phyloP scores from a whole-genome alignment of 2,797 vertebrate genomes.

The Hydrocynus forskahlii region DNA sequence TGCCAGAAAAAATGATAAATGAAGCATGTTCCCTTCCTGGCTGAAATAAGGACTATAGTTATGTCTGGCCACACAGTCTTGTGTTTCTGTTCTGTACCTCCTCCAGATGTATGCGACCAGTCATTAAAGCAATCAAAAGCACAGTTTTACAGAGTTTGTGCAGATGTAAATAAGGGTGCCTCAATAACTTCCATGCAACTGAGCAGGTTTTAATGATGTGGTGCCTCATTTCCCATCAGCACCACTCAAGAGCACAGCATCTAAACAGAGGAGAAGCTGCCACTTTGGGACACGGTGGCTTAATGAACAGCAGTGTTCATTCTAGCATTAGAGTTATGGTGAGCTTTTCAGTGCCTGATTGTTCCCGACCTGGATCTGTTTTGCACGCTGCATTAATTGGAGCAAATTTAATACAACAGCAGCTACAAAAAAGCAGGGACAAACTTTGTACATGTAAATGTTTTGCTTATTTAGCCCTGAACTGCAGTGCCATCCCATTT shows the following conservation, averaged over 20 bases:
- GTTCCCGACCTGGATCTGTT: constrained; percentile 21
- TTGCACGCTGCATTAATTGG: constrained; percentile 56
- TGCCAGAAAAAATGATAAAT: constrained; percentile 63
- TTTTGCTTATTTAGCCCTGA: constrained; percentile 39
- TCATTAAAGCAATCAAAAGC: constrained; percentile 65
- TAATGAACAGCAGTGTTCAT: constrained; percentile 54
- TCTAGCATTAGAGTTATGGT: constrained; percentile 29
- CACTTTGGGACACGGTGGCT: constrained; percentile 39
- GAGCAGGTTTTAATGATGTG: constrained; percentile 60
- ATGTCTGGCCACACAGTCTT: constrained; percentile 31
- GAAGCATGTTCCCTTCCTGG: constrained; percentile 59
- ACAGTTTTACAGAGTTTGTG: constrained; percentile 55
- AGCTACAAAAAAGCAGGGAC: constrained; percentile 20
- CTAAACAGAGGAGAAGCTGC: constrained; percentile 43
- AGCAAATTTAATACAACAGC: constrained; percentile 46
- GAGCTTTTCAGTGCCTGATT: constrained; percentile 51
- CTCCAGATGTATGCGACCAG: constrained; percentile 41
- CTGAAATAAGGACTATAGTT: constrained; percentile 52
- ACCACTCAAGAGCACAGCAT: constrained; percentile 33
- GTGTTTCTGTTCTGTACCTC: constrained; percentile 25
- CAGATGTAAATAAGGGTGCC: constrained; percentile 70
- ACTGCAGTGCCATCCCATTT: constrained; percentile 35
- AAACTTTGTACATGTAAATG: constrained; percentile 45
- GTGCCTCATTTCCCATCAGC: constrained; percentile 36
- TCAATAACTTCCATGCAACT: constrained; percentile 66